Conservation (phyloP, 1,140 invertebrate genomes). For the Procambarus clarkii region DNA sequence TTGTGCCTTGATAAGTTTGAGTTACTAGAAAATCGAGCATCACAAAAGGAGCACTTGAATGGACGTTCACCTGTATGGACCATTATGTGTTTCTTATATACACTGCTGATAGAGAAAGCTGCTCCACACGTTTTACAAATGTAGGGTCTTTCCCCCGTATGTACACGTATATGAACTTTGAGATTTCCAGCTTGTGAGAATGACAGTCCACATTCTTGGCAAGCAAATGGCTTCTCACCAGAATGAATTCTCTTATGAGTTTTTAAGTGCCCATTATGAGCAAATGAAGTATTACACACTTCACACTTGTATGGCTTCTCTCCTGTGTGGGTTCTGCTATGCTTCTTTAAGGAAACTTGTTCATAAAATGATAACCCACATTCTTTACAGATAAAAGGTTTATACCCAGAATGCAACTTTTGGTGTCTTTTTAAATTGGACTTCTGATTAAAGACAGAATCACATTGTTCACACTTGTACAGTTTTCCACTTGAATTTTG, state of each 20-base stretch:
- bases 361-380: conserved; percentile 29
- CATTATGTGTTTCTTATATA: conserved; percentile 34
- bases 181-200: conserved; percentile 44
- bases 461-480: conserved; percentile 24
- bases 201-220: conserved; percentile 26
- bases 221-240: conserved; percentile 40
- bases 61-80: conserved; percentile 40
- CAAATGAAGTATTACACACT: conserved; percentile 22
- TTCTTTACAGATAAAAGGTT: conserved; percentile 32
- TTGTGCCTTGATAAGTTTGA: conserved; percentile 41
- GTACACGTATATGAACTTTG: conserved; percentile 34
- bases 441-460: conserved; percentile 13
- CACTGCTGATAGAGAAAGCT: conserved; percentile 41
- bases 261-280: conserved; percentile 29
- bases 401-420: conserved; percentile 26
- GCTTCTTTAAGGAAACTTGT: conserved; percentile 17
- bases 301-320: conserved; percentile 37
- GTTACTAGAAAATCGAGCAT: conserved; percentile 36
- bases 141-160: conserved; percentile 33
- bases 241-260: conserved; percentile 32
- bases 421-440: conserved; percentile 26
- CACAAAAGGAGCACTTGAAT: conserved; percentile 22
- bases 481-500: background rate
- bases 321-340: conserved; percentile 39
- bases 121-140: conserved; percentile 30